Percentiles rank a stretch among this genome's conserved stretches.
These are phyloP conservation scores for Gymnodraco acuticeps DNA, from an alignment of 2,797 vertebrate species.

Conservation along the genomic window DNA sequence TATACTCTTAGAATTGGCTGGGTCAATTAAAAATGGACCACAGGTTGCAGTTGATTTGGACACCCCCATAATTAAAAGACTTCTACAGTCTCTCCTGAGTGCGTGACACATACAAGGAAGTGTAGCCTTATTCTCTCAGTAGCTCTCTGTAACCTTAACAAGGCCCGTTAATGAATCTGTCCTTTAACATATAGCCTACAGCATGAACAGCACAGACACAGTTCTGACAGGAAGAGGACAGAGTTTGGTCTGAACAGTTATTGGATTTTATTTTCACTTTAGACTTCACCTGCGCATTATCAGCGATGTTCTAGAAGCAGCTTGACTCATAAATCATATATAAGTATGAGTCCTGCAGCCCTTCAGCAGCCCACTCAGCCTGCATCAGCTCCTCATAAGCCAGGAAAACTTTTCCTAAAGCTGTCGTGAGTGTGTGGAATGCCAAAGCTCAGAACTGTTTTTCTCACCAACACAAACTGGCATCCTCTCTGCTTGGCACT, in stretches of 20 bases:
- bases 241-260: too few species aligned
- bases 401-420: constrained; percentile 5
- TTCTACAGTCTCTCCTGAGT: neutral
- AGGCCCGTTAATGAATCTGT: neutral
- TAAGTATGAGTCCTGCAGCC: neutral
- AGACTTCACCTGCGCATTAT: neutral
- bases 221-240: too few species aligned
- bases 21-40: too few species aligned
- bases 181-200: too few species aligned
- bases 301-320: neutral
- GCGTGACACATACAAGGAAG: neutral
- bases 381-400: constrained; percentile 15
- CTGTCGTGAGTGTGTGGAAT: constrained; percentile 18
- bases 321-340: neutral
- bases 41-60: too few species aligned
- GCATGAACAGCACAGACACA: neutral
- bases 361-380: constrained; percentile 23
- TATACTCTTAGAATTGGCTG: too few species aligned
- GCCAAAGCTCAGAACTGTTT: constrained; percentile 33
- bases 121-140: neutral
- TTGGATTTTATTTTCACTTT: neutral
- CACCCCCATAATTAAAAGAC: too few species aligned
- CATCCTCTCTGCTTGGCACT: constrained; percentile 34
- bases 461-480: constrained; percentile 24
- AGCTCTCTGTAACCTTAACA: neutral